These are phyloP conservation scores for Calypte anna DNA, from an alignment of 2,113 vertebrate species.

Conservation along the genomic window DNA sequence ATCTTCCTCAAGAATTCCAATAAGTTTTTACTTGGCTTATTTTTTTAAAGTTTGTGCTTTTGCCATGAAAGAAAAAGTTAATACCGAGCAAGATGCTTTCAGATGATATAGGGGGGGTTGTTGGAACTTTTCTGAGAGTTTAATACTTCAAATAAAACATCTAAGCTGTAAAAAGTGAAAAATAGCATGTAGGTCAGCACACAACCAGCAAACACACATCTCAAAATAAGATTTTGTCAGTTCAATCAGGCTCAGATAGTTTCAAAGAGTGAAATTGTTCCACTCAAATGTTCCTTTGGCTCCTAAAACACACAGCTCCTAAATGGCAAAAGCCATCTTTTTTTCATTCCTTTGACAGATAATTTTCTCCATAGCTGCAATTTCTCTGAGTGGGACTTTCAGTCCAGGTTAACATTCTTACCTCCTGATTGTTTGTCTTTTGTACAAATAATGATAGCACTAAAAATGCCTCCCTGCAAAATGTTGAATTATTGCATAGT, in stretches of 20 bases:
- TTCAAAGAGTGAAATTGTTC: background rate
- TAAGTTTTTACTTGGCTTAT: background rate
- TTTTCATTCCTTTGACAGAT: background rate
- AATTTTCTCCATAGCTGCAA: background rate
- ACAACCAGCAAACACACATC: background rate
- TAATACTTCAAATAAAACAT: background rate
- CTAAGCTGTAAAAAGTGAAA: background rate
- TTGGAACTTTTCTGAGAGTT: background rate
- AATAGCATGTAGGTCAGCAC: background rate
- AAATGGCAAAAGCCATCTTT: background rate
- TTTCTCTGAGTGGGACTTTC: background rate
- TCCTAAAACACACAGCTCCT: background rate
- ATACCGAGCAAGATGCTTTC: background rate
- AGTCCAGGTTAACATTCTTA: background rate
- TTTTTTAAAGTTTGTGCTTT: background rate
- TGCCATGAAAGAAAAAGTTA: background rate
- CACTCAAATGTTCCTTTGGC: background rate
- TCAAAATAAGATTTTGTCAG: background rate
- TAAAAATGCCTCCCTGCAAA: background rate
- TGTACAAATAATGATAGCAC: background rate
- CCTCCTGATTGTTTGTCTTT: background rate
- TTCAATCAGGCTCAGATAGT: background rate
- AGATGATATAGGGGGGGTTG: background rate
- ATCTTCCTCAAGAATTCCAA: background rate
- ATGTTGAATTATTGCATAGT: background rate